These are phyloP conservation scores for Xanthorhoe designata DNA, from an alignment of 2,888 invertebrate species.

Conservation along the genomic window DNA sequence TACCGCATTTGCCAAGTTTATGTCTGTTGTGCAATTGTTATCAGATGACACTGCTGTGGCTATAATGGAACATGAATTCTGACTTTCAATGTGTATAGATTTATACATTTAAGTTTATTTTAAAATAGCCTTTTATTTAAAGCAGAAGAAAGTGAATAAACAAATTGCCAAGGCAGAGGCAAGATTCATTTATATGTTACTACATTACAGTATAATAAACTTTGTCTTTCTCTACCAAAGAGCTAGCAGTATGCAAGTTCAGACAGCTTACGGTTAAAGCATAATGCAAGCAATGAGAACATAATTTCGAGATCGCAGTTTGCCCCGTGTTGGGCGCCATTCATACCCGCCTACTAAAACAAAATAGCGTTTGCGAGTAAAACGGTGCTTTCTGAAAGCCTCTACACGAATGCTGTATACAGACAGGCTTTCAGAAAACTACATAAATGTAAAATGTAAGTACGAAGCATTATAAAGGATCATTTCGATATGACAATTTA, in stretches of 20 bases:
- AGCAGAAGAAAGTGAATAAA: not conserved
- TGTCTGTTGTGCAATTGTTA: slow-evolving; percentile 62
- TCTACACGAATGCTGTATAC: slow-evolving; percentile 9
- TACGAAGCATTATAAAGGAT: slow-evolving; percentile 28
- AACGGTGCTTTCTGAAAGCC: slow-evolving; percentile 32
- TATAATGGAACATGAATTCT: slow-evolving; percentile 6
- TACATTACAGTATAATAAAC: slow-evolving; percentile 37
- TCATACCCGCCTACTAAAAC: slow-evolving; percentile 45
- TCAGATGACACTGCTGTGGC: slow-evolving; percentile 49
- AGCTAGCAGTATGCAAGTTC: slow-evolving; percentile 45
- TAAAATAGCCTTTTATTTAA: too few species aligned
- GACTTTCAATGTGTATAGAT: not conserved
- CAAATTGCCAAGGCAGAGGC: not conserved
- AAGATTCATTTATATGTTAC: slow-evolving; percentile 22
- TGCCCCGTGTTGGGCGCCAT: slow-evolving; percentile 60
- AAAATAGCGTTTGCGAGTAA: slow-evolving; percentile 46
- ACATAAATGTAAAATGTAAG: not conserved
- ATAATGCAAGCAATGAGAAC: slow-evolving; percentile 56
- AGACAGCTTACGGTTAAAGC: slow-evolving; percentile 54
- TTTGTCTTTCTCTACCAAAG: slow-evolving; percentile 28
- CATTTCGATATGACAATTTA: not conserved
- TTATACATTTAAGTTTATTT: too few species aligned
- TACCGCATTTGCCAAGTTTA: slow-evolving; percentile 57
- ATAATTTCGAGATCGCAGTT: slow-evolving; percentile 54
- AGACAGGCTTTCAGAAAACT: not conserved